Base-by-base conservation (phyloP, 2,113 vertebrate genomes). In the Prochilodus magdalenae region DNA sequence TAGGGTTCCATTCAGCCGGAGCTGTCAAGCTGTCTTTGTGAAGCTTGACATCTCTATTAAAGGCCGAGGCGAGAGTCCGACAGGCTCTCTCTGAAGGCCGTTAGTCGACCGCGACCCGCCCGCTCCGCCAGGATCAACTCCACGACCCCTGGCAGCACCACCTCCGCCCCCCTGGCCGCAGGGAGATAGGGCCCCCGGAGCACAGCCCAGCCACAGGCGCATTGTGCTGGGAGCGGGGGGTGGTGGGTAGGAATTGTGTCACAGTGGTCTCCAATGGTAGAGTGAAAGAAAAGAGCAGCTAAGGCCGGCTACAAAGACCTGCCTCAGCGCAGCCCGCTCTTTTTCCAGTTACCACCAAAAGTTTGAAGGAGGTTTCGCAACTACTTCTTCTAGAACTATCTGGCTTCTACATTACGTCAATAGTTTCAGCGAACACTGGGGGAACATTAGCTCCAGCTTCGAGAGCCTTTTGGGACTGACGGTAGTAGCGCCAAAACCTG, bases 11-110 rank as follows among this genome's bases (percentile, higher is more conserved):
- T 95, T 95, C 92, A 94, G 73, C 57, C 66, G 11, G 69, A 70
- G 88, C 93, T 92, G 93, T 94, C 94, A 93, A 81, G 76, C 80
- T n/a, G 90, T 93, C 92, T 94, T 95, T 95, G 94, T 95, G 90
- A 92, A 22, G 65, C 83, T 84, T 93, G 94, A 95, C 86, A 73
- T 94, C 92, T 95, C 93, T 91, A 94, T 94, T 95, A 94, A 94
- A 90, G 87, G 84, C 72, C 12, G 73, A 78, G 85, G 86, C 85
- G 89, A 81, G 87, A 88, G 77, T 89, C 90, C 81, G 88, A 89
- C 87, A 84, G 87, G 53, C 75, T 75, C 82, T 73, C 82, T 80
- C 30, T 44, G 82, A 79, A 82, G 69, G 80, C 80, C 84, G 81
- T 83, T 84, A 86, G 88, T 88, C 88, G 87, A 86, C 88, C 11